Evolutionary conservation across 2,113 vertebrate genomes (phyloP), one percentile per base, ranked within the genome.

Genomic region (Hipposideros armiger): DNA sequence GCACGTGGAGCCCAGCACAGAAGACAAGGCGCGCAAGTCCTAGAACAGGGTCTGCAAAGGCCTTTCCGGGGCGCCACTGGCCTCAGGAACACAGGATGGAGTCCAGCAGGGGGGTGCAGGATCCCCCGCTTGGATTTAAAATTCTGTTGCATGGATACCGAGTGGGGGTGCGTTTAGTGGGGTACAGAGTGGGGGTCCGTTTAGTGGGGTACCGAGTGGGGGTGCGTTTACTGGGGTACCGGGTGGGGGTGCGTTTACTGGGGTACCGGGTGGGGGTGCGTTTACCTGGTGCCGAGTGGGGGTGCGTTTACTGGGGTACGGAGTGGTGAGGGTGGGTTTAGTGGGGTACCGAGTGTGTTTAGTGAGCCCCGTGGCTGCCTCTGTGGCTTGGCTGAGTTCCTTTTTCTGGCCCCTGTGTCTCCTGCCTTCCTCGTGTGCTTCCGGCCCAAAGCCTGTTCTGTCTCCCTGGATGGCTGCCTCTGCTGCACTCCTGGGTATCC

Each of bases 21-120:
- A 36, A 36, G 36, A 36, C 40, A 11, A 0, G 11, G 26, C 4
- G 1, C 36, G 4, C 13, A 10, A 14, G 2, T 11, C 22, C 4
- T 22, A 7, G 69, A 11, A 10, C 69, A 7, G 20, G 36, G 13
- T 3, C 69, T 24, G 11, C 4, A 2, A 22, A 3, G 69, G 36
- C 24, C 69, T 24, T 13, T 24, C 20, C 10, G 8, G 17, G 19
- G 15, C 7, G 16, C 67, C 67, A 7, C 8, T 2, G 67, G n/a
- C 67, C 36, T 17, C n/a, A 24, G 36, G 20, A 50, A 50, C 47
- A 50, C 47, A 54, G 52, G 20, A 22, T 40, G 36, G 2, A 72
- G 32, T 20, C n/a, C n/a, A 5, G 67, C 15, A 8, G 66, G 66
- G 19, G 1, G 3, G 66, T 30, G 2, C n/a, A 69, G 66, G n/a